Base-by-base conservation (phyloP, 2,888 invertebrate genomes). In the Smittia sp. region DNA sequence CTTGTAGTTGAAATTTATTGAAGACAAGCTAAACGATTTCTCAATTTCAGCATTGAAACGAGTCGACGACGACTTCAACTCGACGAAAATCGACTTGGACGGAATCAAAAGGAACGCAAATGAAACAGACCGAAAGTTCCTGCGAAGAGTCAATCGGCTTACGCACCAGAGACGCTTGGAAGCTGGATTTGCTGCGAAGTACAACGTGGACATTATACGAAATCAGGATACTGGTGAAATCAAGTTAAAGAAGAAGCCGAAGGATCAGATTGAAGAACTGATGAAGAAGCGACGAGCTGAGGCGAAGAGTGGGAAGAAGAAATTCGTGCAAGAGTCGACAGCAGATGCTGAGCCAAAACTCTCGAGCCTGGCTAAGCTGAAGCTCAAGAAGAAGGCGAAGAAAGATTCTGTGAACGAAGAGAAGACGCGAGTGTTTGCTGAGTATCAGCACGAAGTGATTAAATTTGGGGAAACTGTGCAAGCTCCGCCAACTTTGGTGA, bases 381-480 rank as follows among this genome's bases (percentile, higher is more conserved):
- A 84, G 46, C 80, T 83, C 18, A 88, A 86, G 77, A 80, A 84
- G 63, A 81, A 83, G 27, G 79, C 80, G 6, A 85, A 85, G 75
- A 85, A 85, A 77, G 78, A 83, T 52, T 81, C 84, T 78, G 80
- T 82, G 77, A 74, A 9, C 20, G 75, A 77, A 76, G 78, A 77
- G 67, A 73, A 78, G 67, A 77, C 80, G 52, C 78, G 80, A 22
- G 78, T 79, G 73, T 76, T 79, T 1, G 82, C 84, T 41, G 86
- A 87, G 69, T 86, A 86, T 78, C 82, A 81, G 75, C 84, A 83
- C 77, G 93, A 93, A 80, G 82, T 85, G 65, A 84, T 93, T 22
- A 79, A 85, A 78, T 93, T 93, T 83, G 93, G 93, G 0, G 93
- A 92, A 79, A 85, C 88, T 68, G 88, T 85, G 1, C 88, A 90